These are phyloP conservation scores for Coregonus ussuriensis DNA, from an alignment of 2,797 vertebrate genomes.

Conservation along the genomic window DNA sequence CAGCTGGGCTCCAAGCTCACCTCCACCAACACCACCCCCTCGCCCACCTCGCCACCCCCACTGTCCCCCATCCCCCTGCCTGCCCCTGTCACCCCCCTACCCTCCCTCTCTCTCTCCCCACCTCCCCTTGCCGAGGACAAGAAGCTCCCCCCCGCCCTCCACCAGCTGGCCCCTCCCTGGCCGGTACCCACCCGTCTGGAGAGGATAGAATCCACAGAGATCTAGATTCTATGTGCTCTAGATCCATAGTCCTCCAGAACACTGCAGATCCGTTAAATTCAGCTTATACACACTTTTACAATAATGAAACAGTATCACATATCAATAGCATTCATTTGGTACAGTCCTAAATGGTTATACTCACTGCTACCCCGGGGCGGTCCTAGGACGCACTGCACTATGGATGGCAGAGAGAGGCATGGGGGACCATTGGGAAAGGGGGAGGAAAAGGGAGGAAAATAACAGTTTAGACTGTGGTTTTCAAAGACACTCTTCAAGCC, in stretches of 20 bases:
- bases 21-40: slow-evolving; percentile 74
- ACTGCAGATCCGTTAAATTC: slow-evolving; percentile 4
- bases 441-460: neutral
- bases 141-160: slow-evolving; percentile 61
- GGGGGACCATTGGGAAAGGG: neutral
- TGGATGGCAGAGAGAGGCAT: slow-evolving; percentile 26
- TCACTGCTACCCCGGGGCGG: slow-evolving; percentile 36
- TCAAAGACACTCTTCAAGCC: neutral
- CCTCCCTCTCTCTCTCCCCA: neutral
- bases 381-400: slow-evolving; percentile 57
- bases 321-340: slow-evolving; percentile 43
- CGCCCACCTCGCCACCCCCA: slow-evolving; percentile 63
- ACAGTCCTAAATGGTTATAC: slow-evolving; percentile 22
- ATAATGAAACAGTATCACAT: slow-evolving; percentile 31
- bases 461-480: neutral
- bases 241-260: neutral
- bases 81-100: slow-evolving; percentile 19
- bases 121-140: slow-evolving; percentile 74
- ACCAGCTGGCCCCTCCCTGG: slow-evolving; percentile 77
- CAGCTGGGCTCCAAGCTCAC: slow-evolving; percentile 75
- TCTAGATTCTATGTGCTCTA: slow-evolving; percentile 57
- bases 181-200: slow-evolving; percentile 77
- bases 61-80: slow-evolving; percentile 57
- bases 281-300: slow-evolving; percentile 5
- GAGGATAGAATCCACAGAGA: slow-evolving; percentile 88